phyloP scores from a whole-genome alignment of 2,113 vertebrate genomes.

The Scophthalmus maximus region DNA sequence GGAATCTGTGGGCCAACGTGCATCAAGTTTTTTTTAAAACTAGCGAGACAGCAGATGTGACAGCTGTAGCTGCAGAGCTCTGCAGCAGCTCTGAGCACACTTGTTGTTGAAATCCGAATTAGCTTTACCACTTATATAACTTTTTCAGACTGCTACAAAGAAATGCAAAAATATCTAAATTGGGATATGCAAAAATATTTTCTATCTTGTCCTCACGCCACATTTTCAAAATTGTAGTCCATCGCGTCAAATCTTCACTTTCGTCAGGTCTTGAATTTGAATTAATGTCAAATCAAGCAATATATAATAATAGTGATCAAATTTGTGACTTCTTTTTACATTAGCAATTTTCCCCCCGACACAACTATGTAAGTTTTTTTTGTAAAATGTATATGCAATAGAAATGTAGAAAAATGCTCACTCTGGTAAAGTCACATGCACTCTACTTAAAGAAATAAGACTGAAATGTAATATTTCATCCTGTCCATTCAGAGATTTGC shows the following conservation, averaged over 20 bases:
- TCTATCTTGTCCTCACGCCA: neutral
- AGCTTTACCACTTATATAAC: neutral
- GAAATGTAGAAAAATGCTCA: too few relatives aligned
- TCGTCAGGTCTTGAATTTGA: too few relatives aligned
- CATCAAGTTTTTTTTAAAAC: neutral
- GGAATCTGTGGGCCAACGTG: neutral
- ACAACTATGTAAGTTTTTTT: too few relatives aligned
- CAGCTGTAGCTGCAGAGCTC: neutral
- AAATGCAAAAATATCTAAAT: conserved; percentile 1
- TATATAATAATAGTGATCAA: too few relatives aligned
- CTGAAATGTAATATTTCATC: neutral
- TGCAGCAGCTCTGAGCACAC: conserved; percentile 2
- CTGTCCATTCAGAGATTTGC: conserved; percentile 84
- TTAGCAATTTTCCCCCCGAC: neutral
- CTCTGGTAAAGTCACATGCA: too few relatives aligned
- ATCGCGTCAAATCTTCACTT: neutral
- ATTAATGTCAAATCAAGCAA: too few relatives aligned
- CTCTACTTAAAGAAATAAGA: too few relatives aligned
- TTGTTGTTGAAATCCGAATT: conserved; percentile 1
- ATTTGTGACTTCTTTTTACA: too few relatives aligned
- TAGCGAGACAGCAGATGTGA: neutral
- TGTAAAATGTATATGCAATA: too few relatives aligned
- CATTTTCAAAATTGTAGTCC: neutral
- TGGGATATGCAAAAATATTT: neutral
- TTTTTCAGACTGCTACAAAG: neutral